These are phyloP conservation scores for Cossypha polioptera DNA, from an alignment of 2,797 vertebrate species.

Conservation along the genomic window DNA sequence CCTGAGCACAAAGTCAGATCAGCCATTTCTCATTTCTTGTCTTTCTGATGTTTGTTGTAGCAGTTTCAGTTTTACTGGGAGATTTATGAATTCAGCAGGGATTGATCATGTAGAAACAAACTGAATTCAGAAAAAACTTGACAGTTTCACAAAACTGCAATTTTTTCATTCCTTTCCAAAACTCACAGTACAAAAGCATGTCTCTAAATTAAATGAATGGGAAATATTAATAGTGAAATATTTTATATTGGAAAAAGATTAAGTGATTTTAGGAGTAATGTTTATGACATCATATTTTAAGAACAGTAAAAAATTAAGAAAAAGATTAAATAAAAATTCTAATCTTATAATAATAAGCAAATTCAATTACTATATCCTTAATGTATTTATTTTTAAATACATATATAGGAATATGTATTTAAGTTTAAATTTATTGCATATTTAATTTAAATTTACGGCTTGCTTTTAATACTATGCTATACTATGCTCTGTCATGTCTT, in stretches of 20 bases:
- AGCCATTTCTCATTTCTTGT: constrained; percentile 6
- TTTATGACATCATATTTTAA: background rate
- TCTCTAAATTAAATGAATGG: background rate
- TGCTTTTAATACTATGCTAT: background rate
- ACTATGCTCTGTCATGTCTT: background rate
- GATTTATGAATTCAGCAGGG: background rate
- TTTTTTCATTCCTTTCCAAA: background rate
- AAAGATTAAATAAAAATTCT: background rate
- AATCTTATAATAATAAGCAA: background rate
- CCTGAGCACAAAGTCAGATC: background rate
- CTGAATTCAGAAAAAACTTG: background rate
- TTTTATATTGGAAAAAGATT: background rate
- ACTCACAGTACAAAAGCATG: background rate
- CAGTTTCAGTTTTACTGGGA: constrained; percentile 1
- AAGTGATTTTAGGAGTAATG: background rate
- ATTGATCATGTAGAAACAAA: background rate
- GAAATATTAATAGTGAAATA: background rate
- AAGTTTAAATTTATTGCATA: too few relatives aligned
- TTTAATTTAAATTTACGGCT: background rate
- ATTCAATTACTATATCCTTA: background rate
- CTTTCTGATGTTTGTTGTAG: background rate
- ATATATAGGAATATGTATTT: too few relatives aligned
- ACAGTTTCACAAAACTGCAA: background rate
- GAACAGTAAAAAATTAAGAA: background rate
- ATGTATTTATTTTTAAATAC: too few relatives aligned